phyloP scores from a whole-genome alignment of 2,888 invertebrate genomes.

The Epinotia bilunana region DNA sequence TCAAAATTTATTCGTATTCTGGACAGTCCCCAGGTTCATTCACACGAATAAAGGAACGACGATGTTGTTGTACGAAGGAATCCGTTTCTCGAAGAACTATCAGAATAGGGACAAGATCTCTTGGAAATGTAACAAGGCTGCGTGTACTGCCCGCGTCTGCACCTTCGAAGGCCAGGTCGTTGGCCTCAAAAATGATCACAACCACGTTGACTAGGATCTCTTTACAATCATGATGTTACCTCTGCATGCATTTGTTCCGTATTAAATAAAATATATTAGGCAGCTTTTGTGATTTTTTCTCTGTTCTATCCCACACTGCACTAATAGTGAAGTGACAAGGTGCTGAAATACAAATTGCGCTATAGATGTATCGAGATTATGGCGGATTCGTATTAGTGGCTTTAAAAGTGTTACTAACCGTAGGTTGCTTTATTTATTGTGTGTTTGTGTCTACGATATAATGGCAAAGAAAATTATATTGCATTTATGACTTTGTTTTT shows the following conservation, averaged over 20 bases:
- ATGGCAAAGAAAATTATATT: background rate
- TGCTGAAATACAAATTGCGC: background rate
- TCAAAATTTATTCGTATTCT: background rate
- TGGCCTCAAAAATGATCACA: conserved; percentile 58
- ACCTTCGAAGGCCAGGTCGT: conserved; percentile 58
- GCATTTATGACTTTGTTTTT: background rate
- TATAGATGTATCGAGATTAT: no score
- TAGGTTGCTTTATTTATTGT: conserved; percentile 1
- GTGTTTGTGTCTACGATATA: background rate
- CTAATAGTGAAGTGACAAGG: no score
- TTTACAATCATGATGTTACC: background rate
- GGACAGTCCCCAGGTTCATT: conserved; percentile 52
- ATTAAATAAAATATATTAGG: background rate
- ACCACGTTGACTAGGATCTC: conserved; percentile 49
- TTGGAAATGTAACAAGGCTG: conserved; percentile 65
- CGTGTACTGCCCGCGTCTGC: conserved; percentile 63
- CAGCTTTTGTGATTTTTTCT: background rate
- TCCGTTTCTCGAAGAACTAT: conserved; percentile 64
- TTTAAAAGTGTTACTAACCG: no score
- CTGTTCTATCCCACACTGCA: no score
- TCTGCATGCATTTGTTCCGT: background rate
- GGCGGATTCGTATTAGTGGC: no score
- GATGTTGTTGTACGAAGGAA: conserved; percentile 57
- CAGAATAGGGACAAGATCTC: conserved; percentile 64
- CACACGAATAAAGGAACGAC: conserved; percentile 58